A percentile compares a stretch with the other conserved stretches of the same genome.
Evolutionary conservation across 2,888 invertebrate species (phyloP).

Genomic region (Habrosyne pyritoides): DNA sequence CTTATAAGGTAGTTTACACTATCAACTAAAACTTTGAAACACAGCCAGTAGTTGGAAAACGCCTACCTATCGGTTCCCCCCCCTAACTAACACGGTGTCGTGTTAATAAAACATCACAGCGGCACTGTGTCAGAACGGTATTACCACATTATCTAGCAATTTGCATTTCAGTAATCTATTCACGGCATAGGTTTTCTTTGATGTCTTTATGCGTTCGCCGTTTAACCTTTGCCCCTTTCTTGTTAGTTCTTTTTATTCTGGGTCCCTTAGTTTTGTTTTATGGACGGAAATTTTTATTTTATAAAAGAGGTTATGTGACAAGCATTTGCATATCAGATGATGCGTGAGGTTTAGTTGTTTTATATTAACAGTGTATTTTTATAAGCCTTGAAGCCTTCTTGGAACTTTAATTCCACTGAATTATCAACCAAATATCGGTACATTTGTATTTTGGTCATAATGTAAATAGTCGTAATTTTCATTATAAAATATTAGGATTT

Average conservation of each 20-base stretch:
- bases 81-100: conserved; percentile 30
- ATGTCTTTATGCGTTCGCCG: conserved; percentile 52
- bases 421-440: too few relatives aligned
- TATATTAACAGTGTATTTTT: conserved; percentile 1
- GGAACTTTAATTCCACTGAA: too few relatives aligned
- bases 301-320: not conserved
- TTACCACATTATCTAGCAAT: conserved; percentile 68
- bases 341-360: not conserved
- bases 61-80: conserved; percentile 24
- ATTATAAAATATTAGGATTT: too few relatives aligned
- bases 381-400: not conserved
- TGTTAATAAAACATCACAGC: conserved; percentile 65
- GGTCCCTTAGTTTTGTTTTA: conserved; percentile 7
- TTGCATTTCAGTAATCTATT: conserved; percentile 72
- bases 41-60: conserved; percentile 9
- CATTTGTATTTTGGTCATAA: too few relatives aligned
- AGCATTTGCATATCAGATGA: not conserved
- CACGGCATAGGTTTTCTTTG: conserved; percentile 66
- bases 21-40: not conserved
- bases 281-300: conserved; percentile 9
- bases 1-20: too few relatives aligned
- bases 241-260: conserved; percentile 35
- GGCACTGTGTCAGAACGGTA: conserved; percentile 48
- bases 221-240: conserved; percentile 59
- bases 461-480: too few relatives aligned